These are phyloP conservation scores for Psephotus haematonotus DNA, from an alignment of 2,113 vertebrate species.

Conservation along the genomic window DNA sequence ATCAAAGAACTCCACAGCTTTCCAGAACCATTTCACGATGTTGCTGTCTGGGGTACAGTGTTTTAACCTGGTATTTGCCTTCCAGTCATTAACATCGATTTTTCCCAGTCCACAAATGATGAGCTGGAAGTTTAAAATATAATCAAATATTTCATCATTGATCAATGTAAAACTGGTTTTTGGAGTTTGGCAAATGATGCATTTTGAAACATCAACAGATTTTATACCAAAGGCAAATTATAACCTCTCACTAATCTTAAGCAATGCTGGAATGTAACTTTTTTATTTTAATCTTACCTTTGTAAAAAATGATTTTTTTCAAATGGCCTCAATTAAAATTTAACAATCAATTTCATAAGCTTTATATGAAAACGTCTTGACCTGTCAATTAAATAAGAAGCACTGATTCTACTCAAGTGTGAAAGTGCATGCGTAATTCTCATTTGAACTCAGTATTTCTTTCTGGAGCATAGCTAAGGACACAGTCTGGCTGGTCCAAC, in stretches of 20 bases:
- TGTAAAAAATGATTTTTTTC: neutral
- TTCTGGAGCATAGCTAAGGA: neutral
- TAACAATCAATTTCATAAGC: neutral
- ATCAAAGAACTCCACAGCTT: conserved; percentile 95
- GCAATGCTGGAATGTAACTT: neutral
- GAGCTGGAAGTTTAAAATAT: conserved; percentile 76
- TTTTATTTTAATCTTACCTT: neutral
- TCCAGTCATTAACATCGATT: conserved; percentile 98
- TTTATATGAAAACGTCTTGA: neutral
- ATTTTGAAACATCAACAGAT: neutral
- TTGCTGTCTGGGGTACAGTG: conserved; percentile 97
- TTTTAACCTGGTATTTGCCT: conserved; percentile 96
- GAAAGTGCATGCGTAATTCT: neutral
- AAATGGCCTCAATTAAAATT: neutral
- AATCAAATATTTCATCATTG: neutral
- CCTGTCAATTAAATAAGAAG: neutral
- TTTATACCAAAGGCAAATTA: neutral
- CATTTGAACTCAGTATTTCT: neutral
- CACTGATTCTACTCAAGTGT: neutral
- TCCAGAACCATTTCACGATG: conserved; percentile 99
- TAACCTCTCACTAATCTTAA: neutral
- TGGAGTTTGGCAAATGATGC: neutral
- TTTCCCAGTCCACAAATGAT: conserved; percentile 97
- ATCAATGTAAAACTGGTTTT: neutral
- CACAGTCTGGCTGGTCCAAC: neutral